Percentiles rank a stretch among this genome's conserved stretches.
These are phyloP conservation scores for Podiceps cristatus DNA, from an alignment of 2,113 vertebrate genomes.

Conservation along the genomic window DNA sequence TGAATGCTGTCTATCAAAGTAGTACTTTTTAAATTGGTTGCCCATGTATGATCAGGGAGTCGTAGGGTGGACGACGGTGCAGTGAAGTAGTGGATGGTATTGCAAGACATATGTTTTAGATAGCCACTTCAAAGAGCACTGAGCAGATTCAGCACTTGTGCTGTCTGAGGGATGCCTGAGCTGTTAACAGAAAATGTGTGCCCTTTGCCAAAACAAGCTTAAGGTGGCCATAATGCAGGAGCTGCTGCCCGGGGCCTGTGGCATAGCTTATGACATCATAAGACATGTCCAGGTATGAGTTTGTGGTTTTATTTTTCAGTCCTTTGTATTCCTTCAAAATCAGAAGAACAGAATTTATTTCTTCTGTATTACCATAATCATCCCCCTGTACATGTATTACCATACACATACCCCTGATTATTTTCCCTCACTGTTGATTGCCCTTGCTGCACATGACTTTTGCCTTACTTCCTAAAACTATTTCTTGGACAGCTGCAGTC, in stretches of 20 bases:
- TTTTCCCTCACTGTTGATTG: background rate
- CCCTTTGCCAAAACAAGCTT: background rate
- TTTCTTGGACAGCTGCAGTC: background rate
- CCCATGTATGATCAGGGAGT: background rate
- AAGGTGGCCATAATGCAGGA: background rate
- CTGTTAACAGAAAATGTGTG: background rate
- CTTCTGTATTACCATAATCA: background rate
- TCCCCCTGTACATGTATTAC: too few relatives aligned
- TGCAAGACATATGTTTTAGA: background rate
- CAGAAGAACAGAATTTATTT: background rate
- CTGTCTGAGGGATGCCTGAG: background rate
- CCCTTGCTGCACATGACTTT: background rate
- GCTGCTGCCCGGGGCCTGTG: background rate
- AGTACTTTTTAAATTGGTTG: background rate
- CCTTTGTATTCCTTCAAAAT: background rate
- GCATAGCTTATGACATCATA: background rate
- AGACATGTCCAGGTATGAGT: background rate
- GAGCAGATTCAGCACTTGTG: background rate
- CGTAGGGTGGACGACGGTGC: rapidly evolving
- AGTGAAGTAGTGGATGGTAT: background rate
- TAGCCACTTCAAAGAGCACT: background rate
- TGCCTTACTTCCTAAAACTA: background rate
- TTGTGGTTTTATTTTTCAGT: background rate
- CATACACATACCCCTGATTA: background rate
- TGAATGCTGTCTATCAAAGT: background rate